A percentile compares a stretch with the other conserved stretches of the same genome.
Evolutionary conservation across 1,140 invertebrate species (phyloP).

Genomic region (Coptotermes formosanus): DNA sequence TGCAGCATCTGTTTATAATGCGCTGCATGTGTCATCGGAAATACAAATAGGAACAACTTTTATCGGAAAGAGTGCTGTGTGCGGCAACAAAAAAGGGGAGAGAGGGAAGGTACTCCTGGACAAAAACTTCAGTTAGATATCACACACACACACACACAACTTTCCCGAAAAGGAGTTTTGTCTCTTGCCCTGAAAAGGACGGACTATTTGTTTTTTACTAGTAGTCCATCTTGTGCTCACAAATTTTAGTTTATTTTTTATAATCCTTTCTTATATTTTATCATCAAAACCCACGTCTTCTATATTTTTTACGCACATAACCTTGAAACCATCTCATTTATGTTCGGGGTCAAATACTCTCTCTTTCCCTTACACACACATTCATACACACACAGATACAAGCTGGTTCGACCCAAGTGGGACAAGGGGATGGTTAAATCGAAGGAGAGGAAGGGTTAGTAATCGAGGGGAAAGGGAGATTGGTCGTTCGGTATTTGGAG

Average conservation of each 20-base stretch:
- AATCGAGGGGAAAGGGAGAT: not conserved
- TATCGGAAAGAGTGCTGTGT: not conserved
- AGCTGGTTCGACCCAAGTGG: not conserved
- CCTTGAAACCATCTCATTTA: slow-evolving; percentile 1
- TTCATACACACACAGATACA: not conserved
- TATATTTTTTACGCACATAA: not conserved
- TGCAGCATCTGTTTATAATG: not conserved
- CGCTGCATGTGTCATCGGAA: not conserved
- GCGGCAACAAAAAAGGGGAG: not conserved
- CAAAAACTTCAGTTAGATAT: not conserved
- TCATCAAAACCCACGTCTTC: not conserved
- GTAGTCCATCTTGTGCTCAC: not conserved
- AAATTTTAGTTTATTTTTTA: slow-evolving; percentile 1
- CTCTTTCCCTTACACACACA: not conserved
- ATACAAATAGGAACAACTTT: not conserved
- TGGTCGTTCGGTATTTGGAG: not conserved
- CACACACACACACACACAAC: not conserved
- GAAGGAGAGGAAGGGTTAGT: not conserved
- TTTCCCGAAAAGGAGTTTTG: not conserved
- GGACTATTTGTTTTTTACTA: not conserved
- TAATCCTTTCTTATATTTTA: slow-evolving; percentile 11
- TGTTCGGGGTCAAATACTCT: not conserved
- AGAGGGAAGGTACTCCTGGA: not conserved
- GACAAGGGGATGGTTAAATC: not conserved
- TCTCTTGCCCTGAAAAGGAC: not conserved